phyloP scores from a whole-genome alignment of 2,888 invertebrate genomes.

The Gryllus longicercus region DNA sequence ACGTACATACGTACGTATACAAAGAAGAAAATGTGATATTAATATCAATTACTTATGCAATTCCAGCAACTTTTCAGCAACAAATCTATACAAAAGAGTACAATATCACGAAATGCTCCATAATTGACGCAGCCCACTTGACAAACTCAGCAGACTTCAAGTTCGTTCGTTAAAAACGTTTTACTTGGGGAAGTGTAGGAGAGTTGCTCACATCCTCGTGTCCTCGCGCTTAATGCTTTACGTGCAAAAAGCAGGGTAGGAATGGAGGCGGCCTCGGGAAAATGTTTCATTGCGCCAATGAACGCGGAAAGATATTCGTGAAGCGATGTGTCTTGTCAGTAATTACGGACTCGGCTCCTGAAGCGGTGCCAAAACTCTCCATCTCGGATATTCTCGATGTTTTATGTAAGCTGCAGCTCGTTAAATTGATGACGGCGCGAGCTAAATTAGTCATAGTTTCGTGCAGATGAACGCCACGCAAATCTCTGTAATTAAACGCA shows the following conservation, averaged over 20 bases:
- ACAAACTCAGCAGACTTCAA: too few species aligned
- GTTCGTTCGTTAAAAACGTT: too few species aligned
- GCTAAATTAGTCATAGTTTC: conserved; percentile 17
- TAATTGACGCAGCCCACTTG: too few species aligned
- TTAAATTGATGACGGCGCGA: neutral
- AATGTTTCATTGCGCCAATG: conserved; percentile 7
- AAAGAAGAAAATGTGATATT: too few species aligned
- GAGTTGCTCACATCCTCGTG: too few species aligned
- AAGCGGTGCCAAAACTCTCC: neutral
- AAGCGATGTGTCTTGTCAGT: neutral
- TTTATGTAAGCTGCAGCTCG: conserved; percentile 17
- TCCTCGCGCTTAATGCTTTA: too few species aligned
- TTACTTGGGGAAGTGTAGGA: too few species aligned
- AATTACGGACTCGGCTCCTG: neutral
- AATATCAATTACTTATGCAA: too few species aligned
- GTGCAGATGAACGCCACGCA: neutral
- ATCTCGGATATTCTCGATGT: neutral
- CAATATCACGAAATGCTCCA: too few species aligned
- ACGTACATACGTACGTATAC: too few species aligned
- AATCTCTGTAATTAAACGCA: neutral
- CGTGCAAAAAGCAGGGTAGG: neutral
- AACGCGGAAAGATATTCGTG: neutral
- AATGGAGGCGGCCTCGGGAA: neutral
- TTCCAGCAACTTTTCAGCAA: too few species aligned
- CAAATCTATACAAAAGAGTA: too few species aligned